phyloP scores from a whole-genome alignment of 1,140 invertebrate species.

The Drosophila albomicans region DNA sequence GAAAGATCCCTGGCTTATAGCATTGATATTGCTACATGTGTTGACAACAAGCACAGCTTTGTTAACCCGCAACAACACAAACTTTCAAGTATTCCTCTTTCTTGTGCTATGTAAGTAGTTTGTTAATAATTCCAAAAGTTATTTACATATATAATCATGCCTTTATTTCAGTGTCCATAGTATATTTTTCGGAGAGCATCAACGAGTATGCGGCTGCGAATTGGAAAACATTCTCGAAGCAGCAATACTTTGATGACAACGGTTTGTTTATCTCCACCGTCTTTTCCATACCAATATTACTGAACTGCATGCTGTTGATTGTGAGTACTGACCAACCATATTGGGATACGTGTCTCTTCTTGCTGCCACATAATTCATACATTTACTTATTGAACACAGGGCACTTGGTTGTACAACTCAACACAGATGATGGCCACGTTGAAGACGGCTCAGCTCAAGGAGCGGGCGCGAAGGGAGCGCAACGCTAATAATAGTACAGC shows the following conservation, averaged over 20 bases:
- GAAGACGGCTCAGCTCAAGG: slow-evolving; percentile 91
- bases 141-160: slow-evolving; percentile 34
- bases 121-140: not conserved
- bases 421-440: slow-evolving; percentile 93
- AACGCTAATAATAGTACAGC: not conserved
- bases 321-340: slow-evolving; percentile 87
- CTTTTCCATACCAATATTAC: slow-evolving; percentile 94
- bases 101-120: slow-evolving; percentile 90
- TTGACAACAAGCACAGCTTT: slow-evolving; percentile 91
- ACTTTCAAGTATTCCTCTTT: slow-evolving; percentile 94
- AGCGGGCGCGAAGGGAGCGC: slow-evolving; percentile 82
- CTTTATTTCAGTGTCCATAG: slow-evolving; percentile 89
- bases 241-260: slow-evolving; percentile 97
- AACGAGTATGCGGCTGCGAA: slow-evolving; percentile 94
- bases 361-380: slow-evolving; percentile 6
- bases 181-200: slow-evolving; percentile 95
- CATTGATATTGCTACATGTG: slow-evolving; percentile 90
- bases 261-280: slow-evolving; percentile 96
- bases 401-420: slow-evolving; percentile 94
- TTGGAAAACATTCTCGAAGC: slow-evolving; percentile 94
- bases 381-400: slow-evolving; percentile 87
- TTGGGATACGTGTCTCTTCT: slow-evolving; percentile 15
- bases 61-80: slow-evolving; percentile 93
- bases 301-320: slow-evolving; percentile 97
- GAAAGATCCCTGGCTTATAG: slow-evolving; percentile 94